Conservation (phyloP, 2,797 vertebrate genomes). For the Anas flavirostris region DNA sequence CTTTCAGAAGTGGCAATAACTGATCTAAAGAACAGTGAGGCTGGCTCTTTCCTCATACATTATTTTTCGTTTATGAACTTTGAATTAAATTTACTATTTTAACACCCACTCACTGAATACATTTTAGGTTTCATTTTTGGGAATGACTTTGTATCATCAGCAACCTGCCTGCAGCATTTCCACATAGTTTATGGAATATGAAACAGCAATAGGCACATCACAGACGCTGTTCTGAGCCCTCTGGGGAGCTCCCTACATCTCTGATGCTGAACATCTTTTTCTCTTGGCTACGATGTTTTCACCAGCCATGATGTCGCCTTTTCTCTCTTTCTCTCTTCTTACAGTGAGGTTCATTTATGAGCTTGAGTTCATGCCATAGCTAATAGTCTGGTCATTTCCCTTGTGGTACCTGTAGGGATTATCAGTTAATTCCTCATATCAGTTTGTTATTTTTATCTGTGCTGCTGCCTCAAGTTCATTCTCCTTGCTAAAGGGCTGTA, state of each 20-base stretch:
- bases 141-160: not conserved
- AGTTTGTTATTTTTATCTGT: not conserved
- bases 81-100: not conserved
- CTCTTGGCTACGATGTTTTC: not conserved
- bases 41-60: not conserved
- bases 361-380: not conserved
- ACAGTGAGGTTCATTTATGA: not conserved
- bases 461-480: not conserved
- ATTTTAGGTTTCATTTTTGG: not conserved
- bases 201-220: not conserved
- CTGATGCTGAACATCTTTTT: not conserved
- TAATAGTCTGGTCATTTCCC: conserved; percentile 16
- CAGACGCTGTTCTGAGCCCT: not conserved
- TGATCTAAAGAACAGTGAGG: not conserved
- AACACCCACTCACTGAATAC: not conserved
- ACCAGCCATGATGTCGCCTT: not conserved
- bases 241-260: not conserved
- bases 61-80: not conserved
- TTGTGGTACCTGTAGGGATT: not conserved
- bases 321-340: not conserved
- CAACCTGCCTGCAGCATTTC: not conserved
- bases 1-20: not conserved
- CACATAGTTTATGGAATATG: not conserved
- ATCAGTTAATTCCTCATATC: not conserved
- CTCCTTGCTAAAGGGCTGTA: not conserved